These are phyloP conservation scores for Cataglyphis livida DNA, from an alignment of 2,888 invertebrate genomes.

Conservation along the genomic window DNA sequence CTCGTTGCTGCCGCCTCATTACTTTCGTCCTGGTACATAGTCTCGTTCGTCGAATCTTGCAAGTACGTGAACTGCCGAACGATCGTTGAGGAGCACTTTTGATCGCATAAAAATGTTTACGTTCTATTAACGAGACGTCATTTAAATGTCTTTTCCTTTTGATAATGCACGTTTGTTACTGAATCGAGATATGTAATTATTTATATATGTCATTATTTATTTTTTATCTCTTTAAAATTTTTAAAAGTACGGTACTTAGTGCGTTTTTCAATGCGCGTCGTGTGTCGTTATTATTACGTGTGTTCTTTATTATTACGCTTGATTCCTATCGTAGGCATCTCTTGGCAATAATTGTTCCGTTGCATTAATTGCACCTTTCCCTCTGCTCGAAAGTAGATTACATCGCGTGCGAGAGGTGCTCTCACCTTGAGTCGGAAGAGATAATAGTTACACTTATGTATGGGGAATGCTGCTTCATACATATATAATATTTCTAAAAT, in stretches of 20 bases:
- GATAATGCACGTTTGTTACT: not conserved
- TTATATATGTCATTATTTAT: not conserved
- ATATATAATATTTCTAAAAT: not conserved
- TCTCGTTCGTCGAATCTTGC: slow-evolving; percentile 54
- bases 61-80: slow-evolving; percentile 58
- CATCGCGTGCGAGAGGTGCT: slow-evolving; percentile 63
- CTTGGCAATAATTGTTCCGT: slow-evolving; percentile 44
- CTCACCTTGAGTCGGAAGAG: slow-evolving; percentile 56
- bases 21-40: slow-evolving; percentile 48
- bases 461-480: slow-evolving; percentile 54
- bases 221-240: not conserved
- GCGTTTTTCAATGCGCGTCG: not conserved
- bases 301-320: slow-evolving; percentile 2
- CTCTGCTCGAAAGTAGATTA: slow-evolving; percentile 45
- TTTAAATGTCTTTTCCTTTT: slow-evolving; percentile 22
- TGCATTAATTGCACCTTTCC: slow-evolving; percentile 49
- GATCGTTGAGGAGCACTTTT: slow-evolving; percentile 24
- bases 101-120: slow-evolving; percentile 56
- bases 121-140: slow-evolving; percentile 23
- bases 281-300: not conserved
- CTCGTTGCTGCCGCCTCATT: slow-evolving; percentile 36
- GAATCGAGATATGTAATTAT: not conserved
- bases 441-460: slow-evolving; percentile 67
- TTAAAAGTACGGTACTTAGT: not conserved
- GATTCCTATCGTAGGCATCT: slow-evolving; percentile 3